Base-by-base conservation (phyloP, 37 sponge, comb jelly and placozoan genomes). In the Theonella swinhoei region DNA sequence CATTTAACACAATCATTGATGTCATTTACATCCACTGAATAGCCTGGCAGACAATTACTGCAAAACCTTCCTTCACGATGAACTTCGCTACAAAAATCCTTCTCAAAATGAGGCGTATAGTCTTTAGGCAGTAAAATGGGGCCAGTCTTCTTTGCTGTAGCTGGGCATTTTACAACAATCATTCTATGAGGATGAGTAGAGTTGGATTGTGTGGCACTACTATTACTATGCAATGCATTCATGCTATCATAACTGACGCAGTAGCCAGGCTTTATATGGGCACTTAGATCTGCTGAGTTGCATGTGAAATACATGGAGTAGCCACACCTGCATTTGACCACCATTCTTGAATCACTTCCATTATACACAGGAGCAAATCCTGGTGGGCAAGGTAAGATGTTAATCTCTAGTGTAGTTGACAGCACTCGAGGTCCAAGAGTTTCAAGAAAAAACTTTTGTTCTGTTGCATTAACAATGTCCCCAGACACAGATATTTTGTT, bases 371-470 rank as follows among this genome's bases (percentile, higher is more conserved):
- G 58, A 54, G 11, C 1, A n/a, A 67, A 80, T 8, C 87, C 87
- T 0, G 81, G 81, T 1, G 87, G 80, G 66, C 87, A 87, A 35
- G 19, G 0, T 2, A 42, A 35, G 40, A 87, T 30, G 0, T 41
- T 2, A 26, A 87, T 76, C 1, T 14, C 37, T 19, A 87, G n/a
- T 24, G 11, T 2, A 19, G 42, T 64, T 4, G 72, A 22, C 5
- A 80, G 72, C 25, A 87, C 69, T 32, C 73, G 62, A 19, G 87
- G 87, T 25, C 65, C 87, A 5, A 87, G 65, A 8, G 87, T 87
- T 38, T 39, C 70, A 0, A 87, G 31, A 1, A 70, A 3, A 0
- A 84, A 38, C 0, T 34, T 58, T 47, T 54, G 0, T 7, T 19
- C 31, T 8, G 7, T 5, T 22, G 68, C 7, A 39, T 84, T 68